Percentiles rank a stretch among this genome's conserved stretches.
Conservation (phyloP, 1,140 invertebrate species). For the Lasioglossum albipes region DNA sequence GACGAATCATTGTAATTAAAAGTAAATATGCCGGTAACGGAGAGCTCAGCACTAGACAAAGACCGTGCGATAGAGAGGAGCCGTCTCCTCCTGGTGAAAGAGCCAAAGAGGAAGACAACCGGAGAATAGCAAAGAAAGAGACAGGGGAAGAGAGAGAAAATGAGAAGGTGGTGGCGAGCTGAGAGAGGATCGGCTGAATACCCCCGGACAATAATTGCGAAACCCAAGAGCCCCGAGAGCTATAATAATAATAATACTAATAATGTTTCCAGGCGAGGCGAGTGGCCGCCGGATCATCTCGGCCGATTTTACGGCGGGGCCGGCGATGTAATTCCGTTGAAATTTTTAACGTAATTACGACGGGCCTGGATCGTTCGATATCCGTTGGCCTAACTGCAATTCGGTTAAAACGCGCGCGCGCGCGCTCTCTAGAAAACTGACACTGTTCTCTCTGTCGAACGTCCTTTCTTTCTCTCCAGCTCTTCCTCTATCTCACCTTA, state of each 20-base stretch:
- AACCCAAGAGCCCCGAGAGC: not conserved
- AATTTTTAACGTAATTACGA: slow-evolving; percentile 1
- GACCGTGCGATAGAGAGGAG: too few species aligned
- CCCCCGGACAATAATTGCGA: slow-evolving; percentile 2
- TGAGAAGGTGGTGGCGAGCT: too few species aligned
- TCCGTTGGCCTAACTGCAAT: not conserved
- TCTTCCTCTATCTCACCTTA: not conserved
- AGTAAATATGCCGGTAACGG: slow-evolving; percentile 18
- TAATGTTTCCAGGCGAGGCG: not conserved
- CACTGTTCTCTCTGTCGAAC: not conserved
- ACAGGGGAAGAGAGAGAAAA: not conserved
- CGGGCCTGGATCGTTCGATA: not conserved
- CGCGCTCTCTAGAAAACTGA: not conserved
- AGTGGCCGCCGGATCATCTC: not conserved
- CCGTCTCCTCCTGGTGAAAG: too few species aligned
- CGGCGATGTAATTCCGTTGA: not conserved
- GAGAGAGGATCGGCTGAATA: not conserved
- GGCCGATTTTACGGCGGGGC: not conserved
- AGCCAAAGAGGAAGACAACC: too few species aligned
- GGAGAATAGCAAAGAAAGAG: too few species aligned
- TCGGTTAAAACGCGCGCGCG: not conserved
- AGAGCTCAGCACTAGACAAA: too few species aligned
- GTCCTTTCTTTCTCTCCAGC: too few species aligned
- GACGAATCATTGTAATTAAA: slow-evolving; percentile 44
- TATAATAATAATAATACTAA: not conserved